Conservation (phyloP, 23 tunicate species). For the Styela clava region DNA sequence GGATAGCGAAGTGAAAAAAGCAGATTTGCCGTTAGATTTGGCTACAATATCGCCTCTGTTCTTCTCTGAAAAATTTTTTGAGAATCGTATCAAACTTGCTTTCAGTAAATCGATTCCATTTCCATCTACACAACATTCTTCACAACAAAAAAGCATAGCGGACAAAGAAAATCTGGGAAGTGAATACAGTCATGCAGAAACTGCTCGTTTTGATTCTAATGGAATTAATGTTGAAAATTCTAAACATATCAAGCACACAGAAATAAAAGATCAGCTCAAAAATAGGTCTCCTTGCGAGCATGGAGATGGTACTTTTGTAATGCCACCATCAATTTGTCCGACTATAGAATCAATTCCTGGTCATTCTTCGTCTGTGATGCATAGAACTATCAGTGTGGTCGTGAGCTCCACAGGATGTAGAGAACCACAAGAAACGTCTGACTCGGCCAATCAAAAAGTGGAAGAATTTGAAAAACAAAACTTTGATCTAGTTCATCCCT, state of each 20-base stretch:
- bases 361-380: background rate
- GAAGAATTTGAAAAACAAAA: background rate
- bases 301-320: conserved; percentile 15
- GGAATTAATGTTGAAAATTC: background rate
- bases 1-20: conserved; percentile 24
- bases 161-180: background rate
- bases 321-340: conserved; percentile 12
- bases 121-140: background rate
- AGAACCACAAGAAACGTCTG: conserved; percentile 8
- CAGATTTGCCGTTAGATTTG: conserved; percentile 75
- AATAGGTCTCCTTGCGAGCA: conserved; percentile 17
- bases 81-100: conserved; percentile 20
- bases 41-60: conserved; percentile 72
- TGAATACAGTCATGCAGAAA: background rate
- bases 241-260: background rate
- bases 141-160: background rate
- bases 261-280: background rate
- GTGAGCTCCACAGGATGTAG: conserved; percentile 23
- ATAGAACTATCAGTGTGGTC: conserved; percentile 3
- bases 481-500: background rate
- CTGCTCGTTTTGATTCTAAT: background rate
- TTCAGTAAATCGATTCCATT: conserved; percentile 10
- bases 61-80: conserved; percentile 37
- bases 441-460: background rate
- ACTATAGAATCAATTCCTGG: background rate